Base-by-base conservation (phyloP, 2,113 vertebrate genomes). In the Nipponia nippon region DNA sequence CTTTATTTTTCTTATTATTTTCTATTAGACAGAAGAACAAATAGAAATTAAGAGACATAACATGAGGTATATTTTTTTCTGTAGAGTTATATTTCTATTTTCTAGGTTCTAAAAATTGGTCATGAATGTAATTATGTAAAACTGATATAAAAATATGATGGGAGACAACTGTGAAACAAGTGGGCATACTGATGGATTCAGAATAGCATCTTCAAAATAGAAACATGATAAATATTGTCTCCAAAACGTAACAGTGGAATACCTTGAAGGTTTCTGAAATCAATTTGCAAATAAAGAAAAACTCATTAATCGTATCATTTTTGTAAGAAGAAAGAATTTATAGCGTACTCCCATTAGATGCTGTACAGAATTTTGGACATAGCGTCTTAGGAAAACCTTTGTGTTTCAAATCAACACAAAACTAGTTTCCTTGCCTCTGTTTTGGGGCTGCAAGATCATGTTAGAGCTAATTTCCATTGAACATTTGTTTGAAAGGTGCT, bases 211-310 rank as follows among this genome's bases (percentile, higher is more conserved):
- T 93, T 93, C 71, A 93, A 86, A 89, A 93, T 19, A 92, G 49
- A 92, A 95, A 71, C 59, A 88, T 73, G 25, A 94, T 81, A 87
- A 93, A 87, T 75, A 83, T 58, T 70, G 15, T 63, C 72, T 79
- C 71, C 30, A 76, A 95, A 93, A 55, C 25, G 65, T 78, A 93
- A 91, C 11, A 0, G 0, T 71, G 40, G n/a, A 52, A 78, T 62
- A 85, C 15, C 29, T 72, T 67, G 83, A 42, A 79, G 42, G 44
- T 83, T 96, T 92, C 80, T 81, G 63, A 96, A 96, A 89, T 86
- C 40, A 90, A 87, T 87, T 86, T 90, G 67, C 66, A 86, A 94
- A 82, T 76, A 77, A 72, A 87, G 34, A 82, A 94, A 82, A 83
- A 27, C 13, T 70, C 47, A 85, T 89, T 46, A 55, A 83, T 94